phyloP scores from a whole-genome alignment of 2,797 vertebrate genomes.

The Oophaga sylvatica region DNA sequence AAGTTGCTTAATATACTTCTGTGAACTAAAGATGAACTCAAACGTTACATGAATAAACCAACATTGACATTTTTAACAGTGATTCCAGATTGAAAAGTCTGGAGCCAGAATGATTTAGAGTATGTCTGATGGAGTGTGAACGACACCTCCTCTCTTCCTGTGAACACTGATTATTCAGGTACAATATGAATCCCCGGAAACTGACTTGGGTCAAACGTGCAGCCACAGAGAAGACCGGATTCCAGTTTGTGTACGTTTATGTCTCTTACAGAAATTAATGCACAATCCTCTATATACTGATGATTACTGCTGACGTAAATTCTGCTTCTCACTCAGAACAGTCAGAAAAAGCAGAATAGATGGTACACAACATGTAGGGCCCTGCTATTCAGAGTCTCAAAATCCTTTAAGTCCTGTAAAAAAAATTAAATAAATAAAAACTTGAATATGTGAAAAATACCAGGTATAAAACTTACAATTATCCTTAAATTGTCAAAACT shows the following conservation, averaged over 20 bases:
- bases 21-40: background rate
- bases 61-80: background rate
- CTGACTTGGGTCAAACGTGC: conserved; percentile 50
- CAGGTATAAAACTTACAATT: too few relatives aligned
- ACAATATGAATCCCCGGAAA: conserved; percentile 20
- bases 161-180: background rate
- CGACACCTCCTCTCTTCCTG: background rate
- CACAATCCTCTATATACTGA: background rate
- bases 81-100: conserved; percentile 13
- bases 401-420: background rate
- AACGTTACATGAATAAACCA: background rate
- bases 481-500: too few relatives aligned
- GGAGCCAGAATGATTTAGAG: conserved; percentile 8
- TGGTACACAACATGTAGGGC: background rate
- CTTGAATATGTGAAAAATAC: too few relatives aligned
- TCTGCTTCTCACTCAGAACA: too few relatives aligned
- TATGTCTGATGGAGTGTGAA: conserved; percentile 10
- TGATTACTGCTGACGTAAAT: background rate
- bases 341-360: too few relatives aligned
- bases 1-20: background rate
- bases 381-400: background rate
- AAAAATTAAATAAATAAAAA: too few relatives aligned
- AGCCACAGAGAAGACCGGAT: background rate
- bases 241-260: background rate
- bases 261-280: background rate